phyloP scores from a whole-genome alignment of 2,888 invertebrate genomes.

The Ametastegia equiseti region DNA sequence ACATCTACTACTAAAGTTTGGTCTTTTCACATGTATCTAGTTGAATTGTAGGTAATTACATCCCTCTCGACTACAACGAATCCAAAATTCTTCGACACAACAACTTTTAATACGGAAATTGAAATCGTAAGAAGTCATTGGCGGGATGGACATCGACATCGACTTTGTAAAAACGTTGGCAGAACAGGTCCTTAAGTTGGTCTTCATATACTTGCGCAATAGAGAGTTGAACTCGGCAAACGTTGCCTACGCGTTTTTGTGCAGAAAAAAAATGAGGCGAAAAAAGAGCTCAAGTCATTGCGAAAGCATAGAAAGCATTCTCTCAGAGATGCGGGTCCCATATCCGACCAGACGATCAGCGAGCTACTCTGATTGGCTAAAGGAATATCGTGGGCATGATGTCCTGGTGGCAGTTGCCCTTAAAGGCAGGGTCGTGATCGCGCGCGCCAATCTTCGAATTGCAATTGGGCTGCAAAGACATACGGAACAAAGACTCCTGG shows the following conservation, averaged over 20 bases:
- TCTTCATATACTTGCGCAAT: not conserved
- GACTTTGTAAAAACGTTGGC: not conserved
- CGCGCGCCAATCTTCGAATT: slow-evolving; percentile 56
- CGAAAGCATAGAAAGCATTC: slow-evolving; percentile 48
- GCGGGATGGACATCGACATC: not conserved
- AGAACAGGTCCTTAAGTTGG: slow-evolving; percentile 20
- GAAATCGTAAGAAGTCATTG: not conserved
- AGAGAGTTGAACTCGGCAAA: slow-evolving; percentile 44
- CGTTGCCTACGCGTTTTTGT: slow-evolving; percentile 38
- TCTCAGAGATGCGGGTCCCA: slow-evolving; percentile 35
- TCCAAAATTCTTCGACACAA: not conserved
- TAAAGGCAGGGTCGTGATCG: slow-evolving; percentile 56
- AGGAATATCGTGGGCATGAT: slow-evolving; percentile 54
- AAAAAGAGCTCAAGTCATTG: slow-evolving; percentile 32
- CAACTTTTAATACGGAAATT: not conserved
- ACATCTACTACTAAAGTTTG: too few relatives aligned
- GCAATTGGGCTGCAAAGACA: slow-evolving; percentile 18
- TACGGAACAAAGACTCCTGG: slow-evolving; percentile 16
- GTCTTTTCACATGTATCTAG: too few relatives aligned
- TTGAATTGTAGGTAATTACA: not conserved
- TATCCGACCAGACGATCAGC: not conserved
- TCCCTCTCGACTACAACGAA: not conserved
- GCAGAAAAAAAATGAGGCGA: slow-evolving; percentile 34
- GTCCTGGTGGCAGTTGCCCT: slow-evolving; percentile 52
- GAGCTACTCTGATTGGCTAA: slow-evolving; percentile 21